Evolutionary conservation across 2,888 invertebrate species (phyloP).

Genomic region (Drosophila quinaria): DNA sequence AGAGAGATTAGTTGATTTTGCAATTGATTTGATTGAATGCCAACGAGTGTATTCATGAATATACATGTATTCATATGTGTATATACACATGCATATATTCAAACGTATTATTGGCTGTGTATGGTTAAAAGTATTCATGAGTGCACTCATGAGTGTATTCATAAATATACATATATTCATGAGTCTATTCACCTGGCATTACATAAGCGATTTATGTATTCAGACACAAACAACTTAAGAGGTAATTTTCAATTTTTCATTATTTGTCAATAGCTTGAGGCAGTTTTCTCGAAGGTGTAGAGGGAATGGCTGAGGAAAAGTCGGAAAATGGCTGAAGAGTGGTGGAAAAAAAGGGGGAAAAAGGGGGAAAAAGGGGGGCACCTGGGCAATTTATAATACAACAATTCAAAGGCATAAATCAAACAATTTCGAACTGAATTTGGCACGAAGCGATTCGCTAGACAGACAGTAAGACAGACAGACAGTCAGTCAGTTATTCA

Average conservation of each 20-base stretch:
- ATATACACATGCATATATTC: background rate
- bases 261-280: slow-evolving; percentile 72
- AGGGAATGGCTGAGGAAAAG: background rate
- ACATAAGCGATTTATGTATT: slow-evolving; percentile 10
- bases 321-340: background rate
- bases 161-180: slow-evolving; percentile 12
- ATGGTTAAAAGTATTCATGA: slow-evolving; percentile 12
- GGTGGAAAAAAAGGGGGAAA: background rate
- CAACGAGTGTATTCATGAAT: slow-evolving; percentile 11
- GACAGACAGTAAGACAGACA: slow-evolving; percentile 22
- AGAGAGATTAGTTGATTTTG: slow-evolving; percentile 25
- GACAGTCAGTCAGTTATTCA: slow-evolving; percentile 12
- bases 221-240: slow-evolving; percentile 25
- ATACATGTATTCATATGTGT: background rate
- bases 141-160: slow-evolving; percentile 11
- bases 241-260: slow-evolving; percentile 78
- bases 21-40: slow-evolving; percentile 19
- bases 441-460: slow-evolving; percentile 47
- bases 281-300: slow-evolving; percentile 1
- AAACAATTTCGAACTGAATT: slow-evolving; percentile 75
- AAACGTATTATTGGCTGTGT: slow-evolving; percentile 1
- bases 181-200: slow-evolving; percentile 6
- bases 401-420: slow-evolving; percentile 79
- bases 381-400: slow-evolving; percentile 76
- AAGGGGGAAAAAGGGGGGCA: background rate